Evolutionary conservation across 1,140 invertebrate species (phyloP).

Genomic region (Dinothrombium tinctorium): DNA sequence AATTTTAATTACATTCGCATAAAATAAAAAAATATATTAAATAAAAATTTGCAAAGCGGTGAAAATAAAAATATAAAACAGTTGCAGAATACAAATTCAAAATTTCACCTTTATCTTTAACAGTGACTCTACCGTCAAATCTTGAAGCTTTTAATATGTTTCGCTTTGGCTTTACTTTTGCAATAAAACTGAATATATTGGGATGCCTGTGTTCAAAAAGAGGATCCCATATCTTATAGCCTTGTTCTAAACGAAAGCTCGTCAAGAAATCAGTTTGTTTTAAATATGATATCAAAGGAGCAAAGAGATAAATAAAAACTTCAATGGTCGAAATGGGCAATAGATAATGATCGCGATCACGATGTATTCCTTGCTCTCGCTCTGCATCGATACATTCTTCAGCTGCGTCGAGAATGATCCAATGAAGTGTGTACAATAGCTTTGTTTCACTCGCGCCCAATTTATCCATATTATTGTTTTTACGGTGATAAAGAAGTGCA

Average conservation of each 20-base stretch:
- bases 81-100: too few relatives aligned
- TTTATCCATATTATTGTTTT: constrained; percentile 49
- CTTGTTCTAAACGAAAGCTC: constrained; percentile 83
- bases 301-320: constrained; percentile 91
- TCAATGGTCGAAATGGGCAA: constrained; percentile 78
- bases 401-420: constrained; percentile 88
- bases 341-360: constrained; percentile 29
- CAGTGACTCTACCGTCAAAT: constrained; percentile 18
- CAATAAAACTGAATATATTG: constrained; percentile 70
- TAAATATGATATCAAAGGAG: constrained; percentile 73
- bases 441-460: constrained; percentile 79
- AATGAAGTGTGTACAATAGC: constrained; percentile 88
- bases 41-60: too few relatives aligned
- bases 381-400: constrained; percentile 85
- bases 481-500: constrained; percentile 48
- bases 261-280: constrained; percentile 87
- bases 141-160: constrained; percentile 28
- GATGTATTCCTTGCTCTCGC: constrained; percentile 25
- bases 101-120: too few relatives aligned
- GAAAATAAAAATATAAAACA: too few relatives aligned
- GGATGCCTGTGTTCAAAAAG: constrained; percentile 86
- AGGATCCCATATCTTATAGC: constrained; percentile 85
- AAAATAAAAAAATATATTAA: too few relatives aligned
- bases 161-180: constrained; percentile 48
- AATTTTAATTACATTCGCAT: too few relatives aligned